phyloP scores from a whole-genome alignment of 2,113 vertebrate genomes.

The Axis porcinus region DNA sequence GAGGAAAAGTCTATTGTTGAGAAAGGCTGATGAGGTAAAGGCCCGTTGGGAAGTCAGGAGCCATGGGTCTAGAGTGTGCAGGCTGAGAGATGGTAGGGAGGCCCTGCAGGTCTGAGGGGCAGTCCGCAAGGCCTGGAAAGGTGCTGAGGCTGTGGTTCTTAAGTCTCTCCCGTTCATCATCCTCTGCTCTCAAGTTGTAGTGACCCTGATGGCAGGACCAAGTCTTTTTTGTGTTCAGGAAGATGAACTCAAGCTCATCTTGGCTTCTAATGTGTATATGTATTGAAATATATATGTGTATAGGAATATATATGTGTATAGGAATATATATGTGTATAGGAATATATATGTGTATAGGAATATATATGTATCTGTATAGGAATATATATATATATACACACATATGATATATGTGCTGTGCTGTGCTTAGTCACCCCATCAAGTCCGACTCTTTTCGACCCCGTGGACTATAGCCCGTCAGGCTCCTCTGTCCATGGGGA shows the following conservation, averaged over 20 bases:
- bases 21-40: not conserved
- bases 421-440: not conserved
- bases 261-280: not conserved
- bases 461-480: not conserved
- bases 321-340: too few species aligned
- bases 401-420: not conserved
- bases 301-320: not conserved
- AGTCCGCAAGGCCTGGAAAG: not conserved
- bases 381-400: too few species aligned
- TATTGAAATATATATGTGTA: not conserved
- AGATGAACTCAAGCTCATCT: not conserved
- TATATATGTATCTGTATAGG: too few species aligned
- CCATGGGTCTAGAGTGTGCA: rapidly evolving
- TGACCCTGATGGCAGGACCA: rapidly evolving
- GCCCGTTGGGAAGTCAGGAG: not conserved
- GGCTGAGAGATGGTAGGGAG: rapidly evolving
- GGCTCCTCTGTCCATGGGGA: not conserved
- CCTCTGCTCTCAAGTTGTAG: not conserved
- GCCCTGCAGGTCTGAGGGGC: not conserved
- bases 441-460: not conserved
- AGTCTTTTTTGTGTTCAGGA: not conserved
- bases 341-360: not conserved
- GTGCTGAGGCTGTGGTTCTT: too few species aligned
- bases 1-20: not conserved
- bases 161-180: rapidly evolving